Percentiles rank a stretch among this genome's conserved stretches.
Evolutionary conservation across 30 jellyfish, hydroid and myxozoan genomes (phyloP).

Genomic region (Pelagia noctiluca): DNA sequence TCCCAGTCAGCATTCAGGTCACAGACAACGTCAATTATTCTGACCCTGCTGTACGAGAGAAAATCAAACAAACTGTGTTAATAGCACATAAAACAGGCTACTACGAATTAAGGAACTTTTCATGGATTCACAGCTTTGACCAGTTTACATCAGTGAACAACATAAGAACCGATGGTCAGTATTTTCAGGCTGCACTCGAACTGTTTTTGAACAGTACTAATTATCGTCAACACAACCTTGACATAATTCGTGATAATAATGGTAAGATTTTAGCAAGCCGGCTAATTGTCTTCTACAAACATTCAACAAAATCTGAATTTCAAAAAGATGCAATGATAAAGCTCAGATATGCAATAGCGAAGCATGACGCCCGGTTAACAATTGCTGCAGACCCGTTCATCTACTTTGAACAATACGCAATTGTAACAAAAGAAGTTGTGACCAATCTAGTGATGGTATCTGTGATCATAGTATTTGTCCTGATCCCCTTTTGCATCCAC

Average conservation of each 20-base stretch:
- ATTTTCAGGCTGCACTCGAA: slow-evolving; percentile 21
- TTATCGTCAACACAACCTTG: slow-evolving; percentile 14
- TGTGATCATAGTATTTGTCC: slow-evolving; percentile 17
- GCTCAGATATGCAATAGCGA: slow-evolving; percentile 33
- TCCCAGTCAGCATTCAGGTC: slow-evolving; percentile 48
- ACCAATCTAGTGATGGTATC: slow-evolving; percentile 36
- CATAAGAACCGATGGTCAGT: slow-evolving; percentile 10
- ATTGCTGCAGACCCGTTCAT: slow-evolving; percentile 29
- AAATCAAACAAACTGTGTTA: slow-evolving; percentile 9
- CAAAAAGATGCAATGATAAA: slow-evolving; percentile 73
- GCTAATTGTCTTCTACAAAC: slow-evolving; percentile 18
- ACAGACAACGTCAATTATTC: slow-evolving; percentile 45
- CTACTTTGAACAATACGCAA: slow-evolving; percentile 66
- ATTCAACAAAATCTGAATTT: slow-evolving; percentile 13
- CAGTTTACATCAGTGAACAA: not conserved
- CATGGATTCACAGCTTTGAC: slow-evolving; percentile 53
- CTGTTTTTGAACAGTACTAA: slow-evolving; percentile 26
- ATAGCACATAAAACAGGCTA: slow-evolving; percentile 58
- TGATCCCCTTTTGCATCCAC: too few species aligned
- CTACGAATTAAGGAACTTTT: too few species aligned
- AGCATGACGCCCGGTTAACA: not conserved
- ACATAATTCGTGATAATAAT: slow-evolving; percentile 23
- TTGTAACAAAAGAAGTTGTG: slow-evolving; percentile 35
- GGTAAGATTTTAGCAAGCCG: slow-evolving; percentile 49
- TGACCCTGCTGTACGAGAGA: slow-evolving; percentile 38